These are phyloP conservation scores for Hypothenemus hampei DNA, from an alignment of 1,140 invertebrate species.

Conservation along the genomic window DNA sequence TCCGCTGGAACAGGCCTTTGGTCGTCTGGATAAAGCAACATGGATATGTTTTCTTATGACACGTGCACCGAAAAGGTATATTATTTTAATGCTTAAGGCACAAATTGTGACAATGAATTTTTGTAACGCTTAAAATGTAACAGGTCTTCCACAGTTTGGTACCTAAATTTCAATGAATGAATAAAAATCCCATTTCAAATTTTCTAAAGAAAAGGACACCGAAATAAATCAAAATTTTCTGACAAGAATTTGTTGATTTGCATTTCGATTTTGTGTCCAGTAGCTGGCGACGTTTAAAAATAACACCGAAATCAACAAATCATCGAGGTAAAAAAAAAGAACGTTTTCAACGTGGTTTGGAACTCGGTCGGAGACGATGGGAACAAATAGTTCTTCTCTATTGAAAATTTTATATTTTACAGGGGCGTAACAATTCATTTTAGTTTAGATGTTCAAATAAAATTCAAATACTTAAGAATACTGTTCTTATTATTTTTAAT, in stretches of 20 bases:
- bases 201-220: constrained; percentile 24
- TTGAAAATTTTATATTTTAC: too few species aligned
- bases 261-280: constrained; percentile 30
- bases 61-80: constrained; percentile 16
- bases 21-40: neutral
- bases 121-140: neutral
- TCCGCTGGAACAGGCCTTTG: neutral
- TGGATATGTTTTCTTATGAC: constrained; percentile 16
- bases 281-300: constrained; percentile 23
- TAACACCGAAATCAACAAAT: constrained; percentile 30
- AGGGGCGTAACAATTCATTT: constrained; percentile 7
- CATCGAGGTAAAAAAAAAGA: constrained; percentile 26
- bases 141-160: neutral
- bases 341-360: constrained; percentile 21
- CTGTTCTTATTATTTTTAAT: too few species aligned
- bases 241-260: constrained; percentile 35
- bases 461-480: too few species aligned
- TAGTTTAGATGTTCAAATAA: neutral
- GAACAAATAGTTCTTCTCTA: constrained; percentile 23
- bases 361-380: constrained; percentile 2
- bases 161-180: neutral
- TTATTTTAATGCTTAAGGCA: too few species aligned
- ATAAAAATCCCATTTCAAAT: neutral
- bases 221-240: constrained; percentile 33
- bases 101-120: too few species aligned